Conservation (phyloP, 2,797 vertebrate species). For the Pantherophis vulpinus region DNA sequence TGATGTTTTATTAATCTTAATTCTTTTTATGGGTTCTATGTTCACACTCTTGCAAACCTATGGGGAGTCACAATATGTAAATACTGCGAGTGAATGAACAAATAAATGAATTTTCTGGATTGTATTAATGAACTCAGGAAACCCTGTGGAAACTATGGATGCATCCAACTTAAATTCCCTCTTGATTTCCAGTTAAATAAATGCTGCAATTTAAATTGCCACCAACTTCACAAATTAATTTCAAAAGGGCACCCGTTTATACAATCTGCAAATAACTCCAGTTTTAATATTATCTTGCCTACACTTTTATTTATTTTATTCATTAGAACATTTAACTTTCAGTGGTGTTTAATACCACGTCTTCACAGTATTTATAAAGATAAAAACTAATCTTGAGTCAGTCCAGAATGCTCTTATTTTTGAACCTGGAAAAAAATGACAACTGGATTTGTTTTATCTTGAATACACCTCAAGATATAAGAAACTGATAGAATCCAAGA, state of each 20-base stretch:
- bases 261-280: background rate
- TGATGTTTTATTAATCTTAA: background rate
- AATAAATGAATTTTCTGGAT: background rate
- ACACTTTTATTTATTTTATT: background rate
- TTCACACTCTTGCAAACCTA: background rate
- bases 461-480: background rate
- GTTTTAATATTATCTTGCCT: background rate
- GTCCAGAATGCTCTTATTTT: background rate
- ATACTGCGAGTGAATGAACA: background rate
- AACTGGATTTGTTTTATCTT: background rate
- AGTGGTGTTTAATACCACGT: background rate
- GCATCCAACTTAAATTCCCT: background rate
- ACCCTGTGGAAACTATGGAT: background rate
- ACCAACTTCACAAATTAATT: background rate
- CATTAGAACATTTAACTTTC: background rate
- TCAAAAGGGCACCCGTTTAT: background rate
- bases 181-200: background rate
- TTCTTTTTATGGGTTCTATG: background rate
- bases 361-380: background rate
- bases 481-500: background rate
- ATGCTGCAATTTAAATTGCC: background rate
- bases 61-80: background rate
- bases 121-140: background rate
- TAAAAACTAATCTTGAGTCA: background rate
- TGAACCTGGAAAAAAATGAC: background rate